Evolutionary conservation across 2,888 invertebrate genomes (phyloP).

Genomic region (Lasioglossum lativentre): DNA sequence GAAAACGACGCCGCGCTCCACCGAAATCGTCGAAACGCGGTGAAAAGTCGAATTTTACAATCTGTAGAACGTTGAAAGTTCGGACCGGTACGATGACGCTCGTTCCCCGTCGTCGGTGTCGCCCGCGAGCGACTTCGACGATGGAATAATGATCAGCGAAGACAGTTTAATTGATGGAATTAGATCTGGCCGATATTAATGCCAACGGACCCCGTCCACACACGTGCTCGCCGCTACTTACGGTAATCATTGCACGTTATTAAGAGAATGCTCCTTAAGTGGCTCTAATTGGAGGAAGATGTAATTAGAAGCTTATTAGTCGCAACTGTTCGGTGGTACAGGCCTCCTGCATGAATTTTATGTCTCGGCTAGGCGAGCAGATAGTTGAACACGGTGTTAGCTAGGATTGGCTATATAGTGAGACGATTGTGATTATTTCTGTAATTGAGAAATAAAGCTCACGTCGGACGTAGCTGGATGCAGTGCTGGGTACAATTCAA

Average conservation of each 20-base stretch:
- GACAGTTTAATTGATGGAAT: conserved; percentile 78
- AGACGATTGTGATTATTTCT: too few species aligned
- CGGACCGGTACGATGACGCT: background rate
- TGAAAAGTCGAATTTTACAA: background rate
- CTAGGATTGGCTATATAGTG: background rate
- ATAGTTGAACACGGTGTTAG: background rate
- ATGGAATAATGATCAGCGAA: conserved; percentile 74
- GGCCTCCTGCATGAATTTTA: conserved; percentile 29
- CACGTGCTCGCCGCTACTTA: conserved; percentile 58
- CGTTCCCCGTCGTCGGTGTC: conserved; percentile 13
- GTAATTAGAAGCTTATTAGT: conserved; percentile 74
- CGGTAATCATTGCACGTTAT: conserved; percentile 77
- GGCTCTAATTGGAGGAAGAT: conserved; percentile 78
- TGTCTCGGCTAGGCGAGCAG: background rate
- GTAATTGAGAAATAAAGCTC: background rate
- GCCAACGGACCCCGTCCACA: conserved; percentile 45
- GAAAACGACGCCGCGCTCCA: background rate
- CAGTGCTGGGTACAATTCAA: too few species aligned
- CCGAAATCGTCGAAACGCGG: background rate
- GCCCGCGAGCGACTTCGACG: conserved; percentile 39
- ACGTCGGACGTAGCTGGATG: too few species aligned
- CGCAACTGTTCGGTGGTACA: conserved; percentile 39
- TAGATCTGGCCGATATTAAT: conserved; percentile 71
- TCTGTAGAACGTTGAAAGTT: background rate
- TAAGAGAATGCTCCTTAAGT: conserved; percentile 74